phyloP scores from a whole-genome alignment of 2,113 vertebrate species.

The Xenus cinereus region DNA sequence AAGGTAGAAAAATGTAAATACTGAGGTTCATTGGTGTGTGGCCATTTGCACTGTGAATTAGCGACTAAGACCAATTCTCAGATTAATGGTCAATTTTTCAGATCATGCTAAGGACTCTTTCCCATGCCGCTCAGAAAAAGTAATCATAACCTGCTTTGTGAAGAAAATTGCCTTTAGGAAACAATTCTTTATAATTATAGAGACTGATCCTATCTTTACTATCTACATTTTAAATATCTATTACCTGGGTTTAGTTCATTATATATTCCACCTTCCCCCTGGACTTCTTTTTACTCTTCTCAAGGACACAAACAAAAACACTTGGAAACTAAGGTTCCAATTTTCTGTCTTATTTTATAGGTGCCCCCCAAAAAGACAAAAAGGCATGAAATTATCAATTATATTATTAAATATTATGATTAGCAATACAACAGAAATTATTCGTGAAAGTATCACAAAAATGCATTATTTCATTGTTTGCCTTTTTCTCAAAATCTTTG shows the following conservation, averaged over 20 bases:
- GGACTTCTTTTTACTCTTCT: not conserved
- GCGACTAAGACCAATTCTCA: not conserved
- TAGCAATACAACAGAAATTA: not conserved
- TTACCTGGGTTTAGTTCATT: not conserved
- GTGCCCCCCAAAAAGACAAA: not conserved
- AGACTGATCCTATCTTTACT: not conserved
- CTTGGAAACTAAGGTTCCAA: not conserved
- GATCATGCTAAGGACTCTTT: not conserved
- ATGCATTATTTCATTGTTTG: not conserved
- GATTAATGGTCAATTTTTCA: not conserved
- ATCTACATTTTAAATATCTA: not conserved
- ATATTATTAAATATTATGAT: not conserved
- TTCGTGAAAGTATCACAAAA: not conserved
- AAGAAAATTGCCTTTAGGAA: not conserved
- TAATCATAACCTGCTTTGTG: not conserved
- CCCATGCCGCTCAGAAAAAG: not conserved
- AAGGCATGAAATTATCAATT: not conserved
- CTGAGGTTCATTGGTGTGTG: not conserved
- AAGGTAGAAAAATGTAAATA: not conserved
- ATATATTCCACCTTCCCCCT: not conserved
- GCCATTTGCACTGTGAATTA: not conserved
- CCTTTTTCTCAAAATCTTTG: not conserved
- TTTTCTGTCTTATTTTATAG: not conserved
- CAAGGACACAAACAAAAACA: not conserved
- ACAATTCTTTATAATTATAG: not conserved